Evolutionary conservation across 53 echinoderm and acorn worm species (phyloP).

Genomic region (Arbacia lixula): DNA sequence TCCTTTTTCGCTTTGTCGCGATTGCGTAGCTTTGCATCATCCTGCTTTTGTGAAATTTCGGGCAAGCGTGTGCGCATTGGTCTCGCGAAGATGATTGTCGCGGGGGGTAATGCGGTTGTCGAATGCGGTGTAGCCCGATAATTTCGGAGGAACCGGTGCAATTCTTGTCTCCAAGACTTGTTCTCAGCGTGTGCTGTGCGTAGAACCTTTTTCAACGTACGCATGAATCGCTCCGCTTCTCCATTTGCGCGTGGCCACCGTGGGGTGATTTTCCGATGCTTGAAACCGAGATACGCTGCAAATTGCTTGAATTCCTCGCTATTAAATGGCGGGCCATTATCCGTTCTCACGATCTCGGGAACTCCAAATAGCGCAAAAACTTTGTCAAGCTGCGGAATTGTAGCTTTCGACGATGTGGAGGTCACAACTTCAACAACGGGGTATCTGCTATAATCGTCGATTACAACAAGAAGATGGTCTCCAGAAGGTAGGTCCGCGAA

Average conservation of each 20-base stretch:
- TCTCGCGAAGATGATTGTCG: constrained; percentile 23
- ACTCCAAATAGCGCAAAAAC: constrained; percentile 75
- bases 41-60: not conserved
- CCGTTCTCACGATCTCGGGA: constrained; percentile 59
- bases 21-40: constrained; percentile 54
- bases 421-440: constrained; percentile 70
- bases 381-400: constrained; percentile 66
- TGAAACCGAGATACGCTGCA: constrained; percentile 67
- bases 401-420: constrained; percentile 66
- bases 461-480: constrained; percentile 70
- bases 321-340: constrained; percentile 81
- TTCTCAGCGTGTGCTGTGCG: constrained; percentile 59
- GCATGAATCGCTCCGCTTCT: constrained; percentile 66
- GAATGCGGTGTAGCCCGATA: constrained; percentile 44
- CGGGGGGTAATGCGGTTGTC: constrained; percentile 37
- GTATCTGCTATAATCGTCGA: constrained; percentile 73
- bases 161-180: not conserved
- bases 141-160: constrained; percentile 52
- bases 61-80: constrained; percentile 49
- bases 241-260: constrained; percentile 73
- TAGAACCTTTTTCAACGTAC: constrained; percentile 62
- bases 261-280: constrained; percentile 67
- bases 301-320: constrained; percentile 63
- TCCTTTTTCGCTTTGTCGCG: constrained; percentile 59
- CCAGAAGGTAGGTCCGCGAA: constrained; percentile 68